Evolutionary conservation across 1,140 invertebrate genomes (phyloP), one percentile per base, ranked within the genome.

Genomic region (Oncopeltus fasciatus): DNA sequence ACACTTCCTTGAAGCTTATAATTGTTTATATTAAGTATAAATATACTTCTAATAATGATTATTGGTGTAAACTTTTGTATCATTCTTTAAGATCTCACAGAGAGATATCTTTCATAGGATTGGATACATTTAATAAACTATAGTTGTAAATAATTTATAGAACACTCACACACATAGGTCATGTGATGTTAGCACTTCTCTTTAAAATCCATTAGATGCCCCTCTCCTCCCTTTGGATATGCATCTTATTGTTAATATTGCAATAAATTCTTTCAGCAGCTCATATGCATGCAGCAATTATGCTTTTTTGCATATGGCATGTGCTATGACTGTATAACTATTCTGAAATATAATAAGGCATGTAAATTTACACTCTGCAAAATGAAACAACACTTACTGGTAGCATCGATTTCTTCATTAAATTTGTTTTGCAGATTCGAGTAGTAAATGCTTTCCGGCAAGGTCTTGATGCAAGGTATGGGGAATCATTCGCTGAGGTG

Each of bases 361-460:
- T 59, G 38, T 44, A 16, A 24, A 24, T 24, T 56, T 24, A 51
- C 20, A 24, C 21, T 20, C 16, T 16, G 5, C 24, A 63, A 44
- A 57, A 24, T 31, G 29, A 24, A 49, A 57, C 60, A n/a, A n/a
- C n/a, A n/a, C n/a, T n/a, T n/a, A n/a, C n/a, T n/a, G n/a, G 49
- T 69, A 16, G 59, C 44, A 38, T 64, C 21, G 47, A 62, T 33
- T 68, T 57, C 46, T 56, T 66, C 49, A 60, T 64, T 61, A 43
- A 26, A 58, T 63, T 65, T 67, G 59, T 21, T 68, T 68, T 64
- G n/a, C 86, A 95, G 92, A 96, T 97, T 77, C 92, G 94, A 81
- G 94, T 96, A 83, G 92, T 96, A 79, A 96, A 97, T 83, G 94
- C 94, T 80, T 97, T 97, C 83, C 92, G 94, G 77, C 92, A 95